phyloP scores from a whole-genome alignment of 2,888 invertebrate species.

The Protonemura montana region DNA sequence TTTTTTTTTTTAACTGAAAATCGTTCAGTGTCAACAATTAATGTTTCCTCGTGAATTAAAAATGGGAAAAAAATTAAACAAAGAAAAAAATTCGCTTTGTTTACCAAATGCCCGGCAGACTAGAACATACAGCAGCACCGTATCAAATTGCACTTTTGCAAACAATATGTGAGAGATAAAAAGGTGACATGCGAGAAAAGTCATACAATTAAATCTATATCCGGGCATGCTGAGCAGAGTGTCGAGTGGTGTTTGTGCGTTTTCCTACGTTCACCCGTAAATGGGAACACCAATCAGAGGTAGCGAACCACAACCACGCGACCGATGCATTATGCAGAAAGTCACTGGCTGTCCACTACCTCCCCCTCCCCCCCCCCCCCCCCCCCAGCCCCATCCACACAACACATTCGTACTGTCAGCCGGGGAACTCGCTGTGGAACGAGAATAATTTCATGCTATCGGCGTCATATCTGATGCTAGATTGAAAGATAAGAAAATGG shows the following conservation, averaged over 20 bases:
- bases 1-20: neutral
- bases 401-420: neutral
- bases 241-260: neutral
- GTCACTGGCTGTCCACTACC: neutral
- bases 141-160: conserved; percentile 7
- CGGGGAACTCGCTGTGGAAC: neutral
- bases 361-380: neutral
- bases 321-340: neutral
- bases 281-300: neutral
- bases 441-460: conserved; percentile 3
- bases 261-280: neutral
- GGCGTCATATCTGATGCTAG: conserved; percentile 9
- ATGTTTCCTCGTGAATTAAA: neutral
- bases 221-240: neutral
- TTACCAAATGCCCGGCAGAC: neutral
- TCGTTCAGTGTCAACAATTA: neutral
- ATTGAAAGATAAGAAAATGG: conserved; percentile 16
- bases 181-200: conserved; percentile 1
- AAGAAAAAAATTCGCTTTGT: neutral
- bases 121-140: neutral
- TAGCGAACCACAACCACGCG: conserved; percentile 12
- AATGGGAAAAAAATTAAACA: neutral
- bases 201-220: neutral
- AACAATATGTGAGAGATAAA: neutral
- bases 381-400: neutral